phyloP scores from a whole-genome alignment of 1,140 invertebrate genomes.

The Lucilia cuprina region DNA sequence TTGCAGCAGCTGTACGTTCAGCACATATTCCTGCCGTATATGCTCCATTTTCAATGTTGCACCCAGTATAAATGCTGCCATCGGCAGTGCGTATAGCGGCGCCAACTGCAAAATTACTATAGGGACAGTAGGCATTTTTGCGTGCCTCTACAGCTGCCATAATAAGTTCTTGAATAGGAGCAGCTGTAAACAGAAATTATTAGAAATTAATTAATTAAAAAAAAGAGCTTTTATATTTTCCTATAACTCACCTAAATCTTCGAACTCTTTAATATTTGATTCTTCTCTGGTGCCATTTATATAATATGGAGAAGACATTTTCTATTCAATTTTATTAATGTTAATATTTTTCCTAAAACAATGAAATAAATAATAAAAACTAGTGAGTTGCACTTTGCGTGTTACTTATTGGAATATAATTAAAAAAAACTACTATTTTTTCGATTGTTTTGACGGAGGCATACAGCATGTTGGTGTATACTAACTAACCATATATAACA shows the following conservation, averaged over 20 bases:
- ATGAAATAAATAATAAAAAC: no score
- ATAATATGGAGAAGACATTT: slow-evolving; percentile 42
- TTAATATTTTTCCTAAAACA: not conserved
- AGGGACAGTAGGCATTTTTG: slow-evolving; percentile 82
- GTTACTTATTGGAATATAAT: no score
- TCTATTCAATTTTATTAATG: not conserved
- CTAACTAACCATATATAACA: no score
- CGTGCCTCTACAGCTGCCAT: slow-evolving; percentile 70
- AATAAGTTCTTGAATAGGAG: slow-evolving; percentile 71
- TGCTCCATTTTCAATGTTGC: slow-evolving; percentile 91
- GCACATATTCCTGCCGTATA: slow-evolving; percentile 87
- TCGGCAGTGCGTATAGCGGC: slow-evolving; percentile 81
- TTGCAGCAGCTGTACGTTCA: slow-evolving; percentile 84
- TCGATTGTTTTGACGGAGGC: no score
- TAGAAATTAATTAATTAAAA: not conserved
- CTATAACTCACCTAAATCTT: slow-evolving; percentile 45
- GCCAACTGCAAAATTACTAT: slow-evolving; percentile 88
- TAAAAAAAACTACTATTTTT: no score
- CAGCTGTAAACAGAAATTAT: slow-evolving; percentile 62
- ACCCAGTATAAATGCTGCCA: slow-evolving; percentile 74
- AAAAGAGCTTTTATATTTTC: not conserved
- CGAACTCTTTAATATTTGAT: slow-evolving; percentile 45
- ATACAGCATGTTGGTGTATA: no score
- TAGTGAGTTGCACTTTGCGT: no score
- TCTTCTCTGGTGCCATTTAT: slow-evolving; percentile 52